Percentiles rank a stretch among this genome's conserved stretches.
Conservation (phyloP, 1,140 invertebrate species). For the Heliothis virescens region DNA sequence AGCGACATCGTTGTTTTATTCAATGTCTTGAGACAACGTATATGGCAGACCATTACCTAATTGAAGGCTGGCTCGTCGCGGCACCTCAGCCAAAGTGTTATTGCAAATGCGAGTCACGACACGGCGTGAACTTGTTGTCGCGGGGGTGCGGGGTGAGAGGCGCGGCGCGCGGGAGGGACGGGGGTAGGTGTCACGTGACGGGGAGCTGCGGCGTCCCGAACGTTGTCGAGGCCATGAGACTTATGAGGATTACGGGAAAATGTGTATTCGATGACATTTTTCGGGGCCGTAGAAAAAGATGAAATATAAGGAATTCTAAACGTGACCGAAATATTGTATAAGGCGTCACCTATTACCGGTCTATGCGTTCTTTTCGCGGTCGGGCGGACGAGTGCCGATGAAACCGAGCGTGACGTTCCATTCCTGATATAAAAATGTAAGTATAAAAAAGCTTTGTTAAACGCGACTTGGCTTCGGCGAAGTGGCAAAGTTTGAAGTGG, state of each 20-base stretch:
- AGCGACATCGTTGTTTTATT: slow-evolving; percentile 40
- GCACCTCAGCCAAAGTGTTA: slow-evolving; percentile 48
- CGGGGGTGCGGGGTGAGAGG: slow-evolving; percentile 61
- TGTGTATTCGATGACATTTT: slow-evolving; percentile 86
- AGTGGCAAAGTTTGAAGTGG: slow-evolving; percentile 85
- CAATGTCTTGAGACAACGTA: slow-evolving; percentile 55
- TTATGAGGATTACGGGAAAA: slow-evolving; percentile 86
- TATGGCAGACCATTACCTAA: slow-evolving; percentile 59
- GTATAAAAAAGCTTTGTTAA: slow-evolving; percentile 86
- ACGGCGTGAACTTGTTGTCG: slow-evolving; percentile 73
- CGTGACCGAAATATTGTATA: slow-evolving; percentile 81
- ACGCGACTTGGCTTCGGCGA: slow-evolving; percentile 81
- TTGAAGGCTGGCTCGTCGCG: slow-evolving; percentile 56
- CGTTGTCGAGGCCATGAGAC: slow-evolving; percentile 79
- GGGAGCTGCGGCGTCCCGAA: slow-evolving; percentile 67
- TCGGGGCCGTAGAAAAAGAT: slow-evolving; percentile 84
- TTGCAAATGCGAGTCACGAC: slow-evolving; percentile 76
- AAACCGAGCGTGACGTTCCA: slow-evolving; percentile 83
- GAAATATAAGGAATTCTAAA: slow-evolving; percentile 86
- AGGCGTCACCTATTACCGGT: slow-evolving; percentile 83
- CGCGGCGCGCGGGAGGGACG: slow-evolving; percentile 58
- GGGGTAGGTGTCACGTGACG: slow-evolving; percentile 64
- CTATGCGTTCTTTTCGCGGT: slow-evolving; percentile 82
- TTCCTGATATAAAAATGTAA: slow-evolving; percentile 85
- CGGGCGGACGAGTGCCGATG: slow-evolving; percentile 77